phyloP scores from a whole-genome alignment of 2,113 vertebrate species.

The Cyanistes caeruleus region DNA sequence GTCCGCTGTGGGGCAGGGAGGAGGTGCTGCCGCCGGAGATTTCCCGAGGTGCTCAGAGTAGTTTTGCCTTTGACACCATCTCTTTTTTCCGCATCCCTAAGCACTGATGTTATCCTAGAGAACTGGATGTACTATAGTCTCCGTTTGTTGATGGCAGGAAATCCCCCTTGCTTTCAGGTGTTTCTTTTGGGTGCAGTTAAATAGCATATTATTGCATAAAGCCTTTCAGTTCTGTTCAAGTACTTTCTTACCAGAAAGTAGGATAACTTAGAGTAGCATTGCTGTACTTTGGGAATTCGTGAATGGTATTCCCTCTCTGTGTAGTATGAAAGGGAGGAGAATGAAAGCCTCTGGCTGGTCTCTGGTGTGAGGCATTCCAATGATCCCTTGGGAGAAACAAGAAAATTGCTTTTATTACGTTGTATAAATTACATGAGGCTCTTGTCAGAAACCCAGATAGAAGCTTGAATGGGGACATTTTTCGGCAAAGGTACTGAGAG shows the following conservation, averaged over 20 bases:
- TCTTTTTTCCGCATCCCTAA: not conserved
- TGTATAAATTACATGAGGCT: too few species aligned
- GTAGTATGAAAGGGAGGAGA: not conserved
- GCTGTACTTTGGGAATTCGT: accelerated
- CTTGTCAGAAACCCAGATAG: not conserved
- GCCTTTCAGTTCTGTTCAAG: not conserved
- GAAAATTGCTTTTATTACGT: accelerated
- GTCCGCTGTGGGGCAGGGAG: accelerated
- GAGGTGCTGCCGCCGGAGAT: accelerated
- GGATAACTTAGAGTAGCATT: accelerated
- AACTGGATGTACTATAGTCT: accelerated
- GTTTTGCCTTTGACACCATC: accelerated
- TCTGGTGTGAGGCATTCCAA: too few species aligned
- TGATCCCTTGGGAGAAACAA: not conserved
- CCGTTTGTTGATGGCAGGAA: not conserved
- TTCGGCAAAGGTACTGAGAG: not conserved
- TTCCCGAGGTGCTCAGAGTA: accelerated
- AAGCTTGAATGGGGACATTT: not conserved
- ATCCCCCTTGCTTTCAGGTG: not conserved
- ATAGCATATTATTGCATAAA: not conserved
- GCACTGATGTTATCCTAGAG: accelerated
- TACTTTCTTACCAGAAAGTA: not conserved
- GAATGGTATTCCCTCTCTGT: accelerated
- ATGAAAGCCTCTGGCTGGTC: not conserved
- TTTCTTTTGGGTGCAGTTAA: not conserved